These are phyloP conservation scores for Macrotrachela quadricornifera DNA, from an alignment of 1,140 invertebrate species.

Conservation along the genomic window DNA sequence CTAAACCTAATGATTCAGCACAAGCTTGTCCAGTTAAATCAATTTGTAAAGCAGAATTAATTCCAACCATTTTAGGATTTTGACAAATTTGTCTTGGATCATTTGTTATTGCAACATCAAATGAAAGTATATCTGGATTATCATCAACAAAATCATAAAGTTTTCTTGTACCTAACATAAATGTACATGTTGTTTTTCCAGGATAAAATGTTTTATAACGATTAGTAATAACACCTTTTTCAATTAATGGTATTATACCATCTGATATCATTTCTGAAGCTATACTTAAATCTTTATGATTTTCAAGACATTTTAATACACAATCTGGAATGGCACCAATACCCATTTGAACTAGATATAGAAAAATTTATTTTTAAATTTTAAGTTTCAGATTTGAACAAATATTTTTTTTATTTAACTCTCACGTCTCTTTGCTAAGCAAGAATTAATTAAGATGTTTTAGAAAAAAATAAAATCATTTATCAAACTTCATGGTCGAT, in stretches of 20 bases:
- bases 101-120: conserved; percentile 38
- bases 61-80: conserved; percentile 73
- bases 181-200: conserved; percentile 64
- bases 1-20: conserved; percentile 70
- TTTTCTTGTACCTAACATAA: conserved; percentile 58
- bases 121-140: conserved; percentile 63
- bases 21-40: conserved; percentile 74
- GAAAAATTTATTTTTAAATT: too few species aligned
- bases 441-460: too few species aligned
- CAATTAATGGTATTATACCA: conserved; percentile 62
- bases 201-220: conserved; percentile 52
- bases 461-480: too few species aligned
- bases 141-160: conserved; percentile 77
- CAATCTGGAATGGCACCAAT: conserved; percentile 52
- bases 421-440: too few species aligned
- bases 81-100: conserved; percentile 45
- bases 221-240: conserved; percentile 65
- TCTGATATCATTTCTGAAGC: conserved; percentile 84
- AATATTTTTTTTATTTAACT: too few species aligned
- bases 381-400: too few species aligned
- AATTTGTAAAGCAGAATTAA: conserved; percentile 84
- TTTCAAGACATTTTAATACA: conserved; percentile 48
- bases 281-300: conserved; percentile 72
- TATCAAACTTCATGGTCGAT: too few species aligned
- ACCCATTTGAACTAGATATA: too few species aligned